These are phyloP conservation scores for Aphidius colemani DNA, from an alignment of 2,888 invertebrate species.

Conservation along the genomic window DNA sequence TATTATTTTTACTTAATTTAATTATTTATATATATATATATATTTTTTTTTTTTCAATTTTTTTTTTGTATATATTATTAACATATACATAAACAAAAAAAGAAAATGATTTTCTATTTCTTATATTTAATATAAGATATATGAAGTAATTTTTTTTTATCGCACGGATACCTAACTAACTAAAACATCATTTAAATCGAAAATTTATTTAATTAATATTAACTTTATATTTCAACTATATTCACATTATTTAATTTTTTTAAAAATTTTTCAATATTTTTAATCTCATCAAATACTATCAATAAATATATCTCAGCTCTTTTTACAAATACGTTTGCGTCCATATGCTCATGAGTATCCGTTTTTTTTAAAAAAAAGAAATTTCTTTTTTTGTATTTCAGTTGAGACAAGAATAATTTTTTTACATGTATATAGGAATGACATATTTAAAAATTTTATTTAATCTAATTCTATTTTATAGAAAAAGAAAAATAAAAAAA, in stretches of 20 bases:
- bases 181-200: conserved; percentile 15
- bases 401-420: conserved; percentile 43
- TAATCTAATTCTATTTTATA: neutral
- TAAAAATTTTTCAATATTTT: conserved; percentile 14
- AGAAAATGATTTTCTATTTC: too few relatives aligned
- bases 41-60: too few relatives aligned
- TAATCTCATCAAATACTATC: conserved; percentile 14
- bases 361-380: conserved; percentile 20
- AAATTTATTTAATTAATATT: conserved; percentile 20
- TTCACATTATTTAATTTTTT: conserved; percentile 25
- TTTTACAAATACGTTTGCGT: conserved; percentile 16
- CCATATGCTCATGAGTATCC: too few relatives aligned
- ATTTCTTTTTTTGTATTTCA: conserved; percentile 35
- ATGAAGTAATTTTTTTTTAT: too few relatives aligned
- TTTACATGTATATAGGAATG: conserved; percentile 35
- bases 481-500: conserved; percentile 28
- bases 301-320: conserved; percentile 55
- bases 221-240: conserved; percentile 20
- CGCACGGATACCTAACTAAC: conserved; percentile 9
- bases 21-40: conserved; percentile 27
- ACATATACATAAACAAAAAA: too few relatives aligned
- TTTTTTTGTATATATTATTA: too few relatives aligned
- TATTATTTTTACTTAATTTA: conserved; percentile 21
- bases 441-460: conserved; percentile 33
- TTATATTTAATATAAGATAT: conserved; percentile 12